phyloP scores from a whole-genome alignment of 2,113 vertebrate genomes.

The Hippocampus comes region DNA sequence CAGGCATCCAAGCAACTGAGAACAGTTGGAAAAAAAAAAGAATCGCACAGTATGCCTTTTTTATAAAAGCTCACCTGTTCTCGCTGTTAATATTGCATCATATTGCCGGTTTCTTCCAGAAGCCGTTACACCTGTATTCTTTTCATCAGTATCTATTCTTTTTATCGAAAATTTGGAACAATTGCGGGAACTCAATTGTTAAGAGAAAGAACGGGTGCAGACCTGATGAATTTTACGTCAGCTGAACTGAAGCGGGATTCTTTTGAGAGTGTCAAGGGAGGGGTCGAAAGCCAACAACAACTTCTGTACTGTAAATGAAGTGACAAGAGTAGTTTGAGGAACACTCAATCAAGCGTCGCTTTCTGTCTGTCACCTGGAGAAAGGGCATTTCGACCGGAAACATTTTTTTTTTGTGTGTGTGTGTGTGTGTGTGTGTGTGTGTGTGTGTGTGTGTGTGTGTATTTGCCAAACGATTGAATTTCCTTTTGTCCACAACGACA shows the following conservation, averaged over 20 bases:
- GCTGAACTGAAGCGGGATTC: neutral
- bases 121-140: neutral
- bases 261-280: neutral
- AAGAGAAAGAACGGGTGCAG: neutral
- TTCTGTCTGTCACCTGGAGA: neutral
- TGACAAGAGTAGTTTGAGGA: neutral
- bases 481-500: neutral
- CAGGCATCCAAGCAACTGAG: constrained; percentile 8
- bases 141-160: neutral
- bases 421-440: too few relatives aligned
- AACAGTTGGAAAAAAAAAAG: neutral
- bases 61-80: constrained; percentile 1
- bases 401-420: neutral
- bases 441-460: too few relatives aligned
- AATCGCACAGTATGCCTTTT: neutral
- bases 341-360: neutral
- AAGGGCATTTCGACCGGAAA: neutral
- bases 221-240: neutral
- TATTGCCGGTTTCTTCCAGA: neutral
- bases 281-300: neutral
- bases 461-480: too few relatives aligned
- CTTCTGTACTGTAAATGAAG: neutral
- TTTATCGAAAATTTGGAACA: neutral
- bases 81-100: neutral
- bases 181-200: too few relatives aligned